These are phyloP conservation scores for Stictonetta naevosa DNA, from an alignment of 2,113 vertebrate species.

Conservation along the genomic window DNA sequence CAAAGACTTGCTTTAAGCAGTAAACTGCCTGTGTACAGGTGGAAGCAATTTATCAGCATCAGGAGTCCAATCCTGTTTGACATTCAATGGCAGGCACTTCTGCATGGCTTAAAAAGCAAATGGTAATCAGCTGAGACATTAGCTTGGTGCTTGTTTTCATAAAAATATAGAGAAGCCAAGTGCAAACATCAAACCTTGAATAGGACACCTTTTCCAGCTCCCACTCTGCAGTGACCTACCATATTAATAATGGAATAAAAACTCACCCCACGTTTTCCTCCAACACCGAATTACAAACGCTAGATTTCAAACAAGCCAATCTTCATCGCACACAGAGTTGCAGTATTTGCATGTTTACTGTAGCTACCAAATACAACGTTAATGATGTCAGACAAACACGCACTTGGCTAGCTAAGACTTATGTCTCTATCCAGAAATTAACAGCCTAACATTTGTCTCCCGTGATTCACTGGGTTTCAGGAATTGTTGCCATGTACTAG, in stretches of 20 bases:
- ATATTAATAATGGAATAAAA: neutral
- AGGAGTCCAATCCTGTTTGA: neutral
- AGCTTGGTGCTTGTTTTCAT: neutral
- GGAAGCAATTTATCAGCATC: neutral
- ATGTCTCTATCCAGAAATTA: neutral
- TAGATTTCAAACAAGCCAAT: neutral
- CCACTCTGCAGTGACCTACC: neutral
- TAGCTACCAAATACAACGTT: neutral
- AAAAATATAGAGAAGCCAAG: neutral
- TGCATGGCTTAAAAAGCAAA: neutral
- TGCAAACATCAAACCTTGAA: neutral
- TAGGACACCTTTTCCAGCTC: neutral
- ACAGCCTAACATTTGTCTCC: neutral
- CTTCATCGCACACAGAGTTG: neutral
- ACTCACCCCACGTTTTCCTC: neutral
- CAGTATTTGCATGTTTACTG: neutral
- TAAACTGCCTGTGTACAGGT: neutral
- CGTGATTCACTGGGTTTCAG: slow-evolving; percentile 3
- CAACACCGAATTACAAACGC: neutral
- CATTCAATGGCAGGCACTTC: neutral
- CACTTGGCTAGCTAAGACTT: neutral
- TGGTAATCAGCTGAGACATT: neutral
- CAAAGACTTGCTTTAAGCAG: neutral
- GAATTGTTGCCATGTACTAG: neutral
- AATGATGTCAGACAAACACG: neutral